A percentile compares a stretch with the other conserved stretches of the same genome.
These are phyloP conservation scores for Ageneiosus marmoratus DNA, from an alignment of 2,113 vertebrate genomes.

Conservation along the genomic window DNA sequence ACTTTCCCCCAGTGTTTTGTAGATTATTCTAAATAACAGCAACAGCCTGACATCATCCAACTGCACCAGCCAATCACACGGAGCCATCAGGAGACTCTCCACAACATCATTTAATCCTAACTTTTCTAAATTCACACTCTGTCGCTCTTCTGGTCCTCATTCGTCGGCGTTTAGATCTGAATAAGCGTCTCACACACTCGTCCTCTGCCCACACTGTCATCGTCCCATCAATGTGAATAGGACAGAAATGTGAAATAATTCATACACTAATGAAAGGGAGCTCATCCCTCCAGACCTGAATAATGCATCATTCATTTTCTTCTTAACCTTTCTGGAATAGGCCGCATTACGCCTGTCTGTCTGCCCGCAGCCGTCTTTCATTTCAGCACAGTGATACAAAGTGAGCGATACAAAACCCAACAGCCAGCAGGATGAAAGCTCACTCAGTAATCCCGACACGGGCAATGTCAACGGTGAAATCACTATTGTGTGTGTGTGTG, in stretches of 20 bases:
- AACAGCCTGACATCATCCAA: slow-evolving; percentile 1
- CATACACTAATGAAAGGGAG: slow-evolving; percentile 22
- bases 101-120: not conserved
- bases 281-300: slow-evolving; percentile 34
- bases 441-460: not conserved
- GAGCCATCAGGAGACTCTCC: not conserved
- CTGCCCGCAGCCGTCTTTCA: slow-evolving; percentile 3
- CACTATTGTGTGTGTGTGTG: not conserved
- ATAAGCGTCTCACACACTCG: slow-evolving; percentile 9
- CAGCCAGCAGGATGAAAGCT: not conserved
- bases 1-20: not conserved
- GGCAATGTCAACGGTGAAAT: not conserved
- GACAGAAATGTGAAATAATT: slow-evolving; percentile 48
- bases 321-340: slow-evolving; percentile 31
- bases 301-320: slow-evolving; percentile 47
- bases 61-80: not conserved
- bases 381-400: not conserved
- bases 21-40: not conserved
- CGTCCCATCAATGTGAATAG: not conserved
- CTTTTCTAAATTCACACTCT: not conserved
- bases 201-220: not conserved
- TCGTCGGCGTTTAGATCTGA: not conserved
- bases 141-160: not conserved
- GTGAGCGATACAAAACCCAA: slow-evolving; percentile 14
- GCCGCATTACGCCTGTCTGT: slow-evolving; percentile 22